Base-by-base conservation (phyloP, 1,140 invertebrate genomes). In the Lucilia cuprina region DNA sequence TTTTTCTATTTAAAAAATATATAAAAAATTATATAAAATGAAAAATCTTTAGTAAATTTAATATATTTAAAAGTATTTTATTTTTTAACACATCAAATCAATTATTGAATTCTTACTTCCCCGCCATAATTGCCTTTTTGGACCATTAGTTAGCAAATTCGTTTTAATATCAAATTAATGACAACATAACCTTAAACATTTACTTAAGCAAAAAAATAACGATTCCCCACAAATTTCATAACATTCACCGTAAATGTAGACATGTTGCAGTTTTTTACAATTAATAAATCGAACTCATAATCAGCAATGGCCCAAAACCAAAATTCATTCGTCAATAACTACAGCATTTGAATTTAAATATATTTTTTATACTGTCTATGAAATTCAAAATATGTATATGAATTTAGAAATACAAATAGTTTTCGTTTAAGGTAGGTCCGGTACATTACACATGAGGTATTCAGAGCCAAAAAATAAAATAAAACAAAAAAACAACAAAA, bases 291-390 rank as follows among this genome's bases (percentile, higher is more conserved):
- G 19, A 80, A 21, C 65, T 70, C 77, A 49, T 80, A 49, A 35
- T n/a, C 17, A 78, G 35, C n/a, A 35, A 8, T 19, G 34, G 74
- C 30, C 25, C 2, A 75, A 30, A 78, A 78, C 35, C 10, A 25
- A 19, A 50, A 80, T 4, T 50, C 10, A 49, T 49, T 80, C n/a
- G 47, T 19, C n/a, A 25, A 17, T 14, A 30, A 13, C 41, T 49
- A 80, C 77, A 21, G 10, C 77, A 49, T 21, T 21, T 80, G 77
- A 80, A 80, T 80, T 80, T 25, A 19, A 80, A 80, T 80, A 70
- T 30, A 30, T 30, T 30, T 12, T 70, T 70, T 70, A 7, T 55
- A 14, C 17, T 25, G 19, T 70, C 55, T 60, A 60, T 60, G 55
- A 60, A 60, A 60, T 7, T 60, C n/a, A 7, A 60, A 14, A n/a